A percentile compares a stretch with the other conserved stretches of the same genome.
Conservation (phyloP, 2,797 vertebrate species). For the Spea hammondii region DNA sequence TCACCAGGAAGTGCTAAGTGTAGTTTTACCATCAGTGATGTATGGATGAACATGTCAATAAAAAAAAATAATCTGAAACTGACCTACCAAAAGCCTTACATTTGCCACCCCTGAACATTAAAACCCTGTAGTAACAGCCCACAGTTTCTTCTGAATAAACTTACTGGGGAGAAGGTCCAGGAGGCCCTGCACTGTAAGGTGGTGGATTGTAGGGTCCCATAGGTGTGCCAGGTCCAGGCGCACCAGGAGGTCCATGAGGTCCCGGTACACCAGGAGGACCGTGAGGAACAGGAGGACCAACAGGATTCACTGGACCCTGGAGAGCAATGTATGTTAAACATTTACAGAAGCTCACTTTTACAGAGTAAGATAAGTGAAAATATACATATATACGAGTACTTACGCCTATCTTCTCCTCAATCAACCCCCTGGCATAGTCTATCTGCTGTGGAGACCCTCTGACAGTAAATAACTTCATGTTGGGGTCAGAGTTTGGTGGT, state of each 20-base stretch:
- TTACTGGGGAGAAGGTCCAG: slow-evolving; percentile 91
- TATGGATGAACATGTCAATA: too few species aligned
- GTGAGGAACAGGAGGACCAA: slow-evolving; percentile 93
- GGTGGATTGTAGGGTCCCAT: slow-evolving; percentile 98
- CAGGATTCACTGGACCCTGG: slow-evolving; percentile 93
- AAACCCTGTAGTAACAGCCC: too few species aligned
- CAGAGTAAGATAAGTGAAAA: background rate
- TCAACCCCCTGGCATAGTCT: slow-evolving; percentile 94
- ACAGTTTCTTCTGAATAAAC: slow-evolving; percentile 55
- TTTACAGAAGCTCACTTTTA: background rate
- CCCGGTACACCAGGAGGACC: slow-evolving; percentile 95
- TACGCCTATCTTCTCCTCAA: slow-evolving; percentile 98
- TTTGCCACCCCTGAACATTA: too few species aligned
- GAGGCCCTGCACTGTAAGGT: slow-evolving; percentile 94
- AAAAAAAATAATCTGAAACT: too few species aligned
- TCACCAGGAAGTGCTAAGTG: too few species aligned
- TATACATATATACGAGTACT: slow-evolving; percentile 55
- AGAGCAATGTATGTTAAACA: background rate
- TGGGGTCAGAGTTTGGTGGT: slow-evolving; percentile 94
- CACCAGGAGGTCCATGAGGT: slow-evolving; percentile 92
- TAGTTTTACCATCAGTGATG: too few species aligned
- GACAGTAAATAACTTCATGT: slow-evolving; percentile 97
- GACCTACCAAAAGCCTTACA: too few species aligned
- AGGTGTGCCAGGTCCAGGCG: slow-evolving; percentile 89
- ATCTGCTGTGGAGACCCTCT: slow-evolving; percentile 96